phyloP scores from a whole-genome alignment of 2,888 invertebrate genomes.

The Oxyteleia sp. region DNA sequence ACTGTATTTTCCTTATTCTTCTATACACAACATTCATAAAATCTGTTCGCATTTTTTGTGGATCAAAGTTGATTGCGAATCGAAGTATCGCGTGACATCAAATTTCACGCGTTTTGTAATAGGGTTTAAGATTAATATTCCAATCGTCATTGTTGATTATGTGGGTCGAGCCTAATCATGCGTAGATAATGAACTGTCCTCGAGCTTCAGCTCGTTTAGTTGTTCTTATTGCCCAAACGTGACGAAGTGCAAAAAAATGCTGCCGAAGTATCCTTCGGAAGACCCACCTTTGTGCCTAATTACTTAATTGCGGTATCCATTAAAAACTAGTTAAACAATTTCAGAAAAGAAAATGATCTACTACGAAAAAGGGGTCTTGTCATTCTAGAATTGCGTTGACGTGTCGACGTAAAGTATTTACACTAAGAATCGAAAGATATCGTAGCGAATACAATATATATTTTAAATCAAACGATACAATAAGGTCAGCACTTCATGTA shows the following conservation, averaged over 20 bases:
- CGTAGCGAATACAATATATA: too few species aligned
- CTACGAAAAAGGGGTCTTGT: constrained; percentile 29
- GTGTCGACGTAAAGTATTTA: too few species aligned
- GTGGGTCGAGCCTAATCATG: constrained; percentile 75
- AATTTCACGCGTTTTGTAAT: constrained; percentile 53
- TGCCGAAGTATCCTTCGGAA: constrained; percentile 33
- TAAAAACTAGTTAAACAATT: constrained; percentile 28
- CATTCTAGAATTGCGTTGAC: too few species aligned
- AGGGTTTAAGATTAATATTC: constrained; percentile 52
- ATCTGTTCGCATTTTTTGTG: background rate
- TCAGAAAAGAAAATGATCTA: constrained; percentile 11
- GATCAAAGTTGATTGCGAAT: background rate
- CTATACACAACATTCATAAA: too few species aligned
- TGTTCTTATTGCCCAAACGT: constrained; percentile 39
- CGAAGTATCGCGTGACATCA: constrained; percentile 5
- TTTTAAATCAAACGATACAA: too few species aligned
- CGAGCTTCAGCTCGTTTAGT: constrained; percentile 48
- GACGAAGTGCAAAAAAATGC: constrained; percentile 67
- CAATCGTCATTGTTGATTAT: constrained; percentile 68
- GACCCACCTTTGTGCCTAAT: constrained; percentile 59
- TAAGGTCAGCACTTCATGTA: too few species aligned
- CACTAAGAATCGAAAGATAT: too few species aligned
- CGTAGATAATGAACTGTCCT: constrained; percentile 74
- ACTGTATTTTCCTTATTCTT: too few species aligned
- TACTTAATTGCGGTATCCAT: constrained; percentile 48